These are phyloP conservation scores for Amazona ochrocephala DNA, from an alignment of 2,797 vertebrate genomes.

Conservation along the genomic window DNA sequence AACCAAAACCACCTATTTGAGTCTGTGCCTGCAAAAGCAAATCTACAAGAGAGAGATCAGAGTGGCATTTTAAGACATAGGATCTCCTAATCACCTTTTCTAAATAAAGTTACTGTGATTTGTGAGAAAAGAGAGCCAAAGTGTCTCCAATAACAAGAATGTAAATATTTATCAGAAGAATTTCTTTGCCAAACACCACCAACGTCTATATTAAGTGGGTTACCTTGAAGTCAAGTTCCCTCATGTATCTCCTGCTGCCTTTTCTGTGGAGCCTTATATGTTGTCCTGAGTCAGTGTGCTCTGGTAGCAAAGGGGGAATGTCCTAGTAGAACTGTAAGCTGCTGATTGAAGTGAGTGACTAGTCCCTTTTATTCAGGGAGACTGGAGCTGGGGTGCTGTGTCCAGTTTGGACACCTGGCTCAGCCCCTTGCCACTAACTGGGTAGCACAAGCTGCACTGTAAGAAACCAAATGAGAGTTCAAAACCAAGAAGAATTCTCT, in stretches of 20 bases:
- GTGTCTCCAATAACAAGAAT: not conserved
- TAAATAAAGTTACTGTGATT: not conserved
- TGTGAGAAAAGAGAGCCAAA: not conserved
- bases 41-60: not conserved
- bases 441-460: not conserved
- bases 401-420: not conserved
- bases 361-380: not conserved
- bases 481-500: not conserved
- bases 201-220: not conserved
- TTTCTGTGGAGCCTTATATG: not conserved
- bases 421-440: not conserved
- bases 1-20: not conserved
- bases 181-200: not conserved
- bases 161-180: not conserved
- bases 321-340: not conserved
- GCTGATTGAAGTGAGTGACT: not conserved
- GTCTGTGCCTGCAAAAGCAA: not conserved
- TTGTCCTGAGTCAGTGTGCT: not conserved
- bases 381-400: not conserved
- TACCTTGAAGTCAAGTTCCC: not conserved
- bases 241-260: not conserved
- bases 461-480: not conserved
- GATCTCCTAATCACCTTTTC: not conserved
- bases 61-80: not conserved
- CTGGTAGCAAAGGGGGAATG: rapidly evolving